Evolutionary conservation across 2,797 vertebrate species (phyloP), one percentile per base, ranked within the genome.

Genomic region (Dendrocincla fuliginosa): DNA sequence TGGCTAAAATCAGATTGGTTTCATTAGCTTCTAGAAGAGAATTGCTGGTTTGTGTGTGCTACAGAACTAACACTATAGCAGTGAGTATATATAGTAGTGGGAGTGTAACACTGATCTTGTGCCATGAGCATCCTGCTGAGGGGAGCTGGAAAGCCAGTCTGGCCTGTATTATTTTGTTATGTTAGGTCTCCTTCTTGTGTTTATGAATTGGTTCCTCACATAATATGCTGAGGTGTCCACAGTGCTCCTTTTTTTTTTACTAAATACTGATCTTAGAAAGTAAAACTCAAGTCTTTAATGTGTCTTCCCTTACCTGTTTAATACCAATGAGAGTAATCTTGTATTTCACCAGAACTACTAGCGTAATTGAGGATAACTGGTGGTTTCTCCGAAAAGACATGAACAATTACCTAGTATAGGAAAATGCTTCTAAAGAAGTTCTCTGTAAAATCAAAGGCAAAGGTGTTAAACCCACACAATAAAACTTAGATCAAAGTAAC

Each of bases 401-500:
- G 95, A 95, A 93, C 85, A 93, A 95, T 93, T 79, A 85, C 79
- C 85, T 46, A 50, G 70, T 75, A 10, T 60, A 92, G 86, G 86
- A 88, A 86, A 91, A 78, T 0, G 0, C 13, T 82, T 96, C 76
- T 82, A 60, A 87, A 94, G 71, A 73, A 23, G 61, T 28, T 46
- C 85, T 53, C 74, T 91, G 46, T 57, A 73, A 87, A 93, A 92
- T 91, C 30, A 87, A 92, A 97, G 96, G 63, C 93, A 75, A 96
- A 95, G 97, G 89, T 91, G 96, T 96, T 97, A 85, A 96, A 86
- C 67, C 16, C 80, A 70, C 87, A 86, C 63, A 95, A 90, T 92
- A 44, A 80, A 74, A 89, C 88, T 93, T 89, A 95, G 96, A 97
- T 98, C 97, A 98, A 98, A 98, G 98, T 91, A 96, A 93, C 95